Percentiles rank a stretch among this genome's conserved stretches.
Evolutionary conservation across 2,113 vertebrate genomes (phyloP).

Genomic region (Chionomys nivalis): DNA sequence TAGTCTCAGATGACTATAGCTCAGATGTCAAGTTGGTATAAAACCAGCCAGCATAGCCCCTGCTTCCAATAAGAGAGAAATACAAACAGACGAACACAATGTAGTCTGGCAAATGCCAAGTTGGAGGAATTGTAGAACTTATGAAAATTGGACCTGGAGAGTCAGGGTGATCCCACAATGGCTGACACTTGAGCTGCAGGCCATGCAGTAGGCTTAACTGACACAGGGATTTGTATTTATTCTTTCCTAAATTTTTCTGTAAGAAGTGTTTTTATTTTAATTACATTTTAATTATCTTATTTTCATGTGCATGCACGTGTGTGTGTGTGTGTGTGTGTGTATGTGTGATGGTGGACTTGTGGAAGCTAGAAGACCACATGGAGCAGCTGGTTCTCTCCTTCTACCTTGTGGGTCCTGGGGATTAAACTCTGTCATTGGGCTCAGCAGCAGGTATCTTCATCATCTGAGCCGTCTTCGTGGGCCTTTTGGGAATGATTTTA

Average conservation of each 20-base stretch:
- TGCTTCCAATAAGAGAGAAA: background rate
- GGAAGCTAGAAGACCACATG: background rate
- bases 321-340: background rate
- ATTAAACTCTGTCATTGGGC: background rate
- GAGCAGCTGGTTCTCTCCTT: background rate
- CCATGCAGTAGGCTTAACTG: background rate
- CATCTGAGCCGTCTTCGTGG: background rate
- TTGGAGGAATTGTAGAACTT: background rate
- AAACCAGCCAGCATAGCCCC: background rate
- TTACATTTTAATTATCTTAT: background rate
- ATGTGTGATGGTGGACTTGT: background rate
- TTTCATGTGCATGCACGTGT: rapidly evolving
- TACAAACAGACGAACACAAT: background rate
- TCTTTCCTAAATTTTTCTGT: background rate
- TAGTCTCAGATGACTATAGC: background rate
- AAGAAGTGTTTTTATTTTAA: background rate
- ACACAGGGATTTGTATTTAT: background rate
- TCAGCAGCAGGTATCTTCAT: background rate
- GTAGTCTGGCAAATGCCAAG: background rate
- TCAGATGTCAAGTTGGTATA: background rate
- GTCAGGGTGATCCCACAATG: background rate
- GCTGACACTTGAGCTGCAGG: background rate
- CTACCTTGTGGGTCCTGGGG: background rate
- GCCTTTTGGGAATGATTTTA: background rate
- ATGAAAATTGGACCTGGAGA: background rate